Conservation (phyloP, 2,797 vertebrate species). For the Eurystomus glaucurus region DNA sequence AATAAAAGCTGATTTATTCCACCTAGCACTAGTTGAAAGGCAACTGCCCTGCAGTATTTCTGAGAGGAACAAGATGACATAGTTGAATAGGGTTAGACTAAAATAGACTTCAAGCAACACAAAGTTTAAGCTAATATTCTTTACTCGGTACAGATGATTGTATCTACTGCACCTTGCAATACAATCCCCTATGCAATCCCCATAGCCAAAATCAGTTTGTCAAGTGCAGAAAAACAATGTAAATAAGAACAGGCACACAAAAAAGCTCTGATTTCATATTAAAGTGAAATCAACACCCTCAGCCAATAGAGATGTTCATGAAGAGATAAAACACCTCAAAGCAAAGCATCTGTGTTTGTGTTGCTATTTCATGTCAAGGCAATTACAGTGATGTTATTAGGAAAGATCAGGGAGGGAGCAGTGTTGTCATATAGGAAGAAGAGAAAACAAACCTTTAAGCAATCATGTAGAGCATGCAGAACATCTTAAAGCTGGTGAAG, state of each 20-base stretch:
- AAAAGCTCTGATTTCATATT: constrained; percentile 60
- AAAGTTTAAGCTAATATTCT: constrained; percentile 63
- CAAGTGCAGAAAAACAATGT: constrained; percentile 51
- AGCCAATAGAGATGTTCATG: constrained; percentile 67
- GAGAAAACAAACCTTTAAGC: constrained; percentile 96
- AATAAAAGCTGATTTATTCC: constrained; percentile 51
- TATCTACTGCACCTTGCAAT: background rate
- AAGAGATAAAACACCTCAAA: constrained; percentile 79
- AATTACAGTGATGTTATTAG: constrained; percentile 86
- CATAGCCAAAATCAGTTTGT: constrained; percentile 68
- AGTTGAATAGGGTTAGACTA: background rate
- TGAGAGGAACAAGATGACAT: constrained; percentile 13
- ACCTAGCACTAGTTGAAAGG: constrained; percentile 16
- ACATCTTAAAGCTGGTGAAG: constrained; percentile 93
- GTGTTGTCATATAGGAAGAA: constrained; percentile 83
- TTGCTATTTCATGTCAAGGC: constrained; percentile 86
- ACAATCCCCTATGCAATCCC: background rate
- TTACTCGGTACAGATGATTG: background rate
- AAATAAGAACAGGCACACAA: constrained; percentile 47
- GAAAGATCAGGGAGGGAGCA: constrained; percentile 78
- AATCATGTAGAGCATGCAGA: constrained; percentile 97
- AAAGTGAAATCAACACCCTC: constrained; percentile 79
- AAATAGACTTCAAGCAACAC: constrained; percentile 20
- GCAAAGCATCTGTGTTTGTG: constrained; percentile 75
- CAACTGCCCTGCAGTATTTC: background rate